Conservation (phyloP, 2,888 invertebrate genomes). For the Lacanobia oleracea region DNA sequence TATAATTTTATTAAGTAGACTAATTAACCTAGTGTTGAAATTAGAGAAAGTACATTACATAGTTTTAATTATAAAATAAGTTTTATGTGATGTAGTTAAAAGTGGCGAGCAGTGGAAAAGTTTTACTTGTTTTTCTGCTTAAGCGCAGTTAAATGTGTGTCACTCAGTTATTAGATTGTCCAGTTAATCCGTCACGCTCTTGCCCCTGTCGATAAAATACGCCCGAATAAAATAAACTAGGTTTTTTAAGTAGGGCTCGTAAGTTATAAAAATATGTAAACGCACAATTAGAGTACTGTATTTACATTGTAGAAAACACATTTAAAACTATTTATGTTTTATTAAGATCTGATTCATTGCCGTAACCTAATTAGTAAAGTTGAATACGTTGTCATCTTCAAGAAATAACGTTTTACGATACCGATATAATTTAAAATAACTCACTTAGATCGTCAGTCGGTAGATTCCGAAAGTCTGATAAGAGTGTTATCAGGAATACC, state of each 20-base stretch:
- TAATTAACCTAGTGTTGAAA: constrained; percentile 24
- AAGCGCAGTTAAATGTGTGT: constrained; percentile 28
- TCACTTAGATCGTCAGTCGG: constrained; percentile 21
- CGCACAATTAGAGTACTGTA: background rate
- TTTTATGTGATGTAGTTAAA: constrained; percentile 6
- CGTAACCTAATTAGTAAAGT: constrained; percentile 1
- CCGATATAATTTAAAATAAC: constrained; percentile 17
- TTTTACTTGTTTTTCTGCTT: constrained; percentile 8
- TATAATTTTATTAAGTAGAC: background rate
- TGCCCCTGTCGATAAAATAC: constrained; percentile 30
- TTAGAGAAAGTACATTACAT: constrained; percentile 44
- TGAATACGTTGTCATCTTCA: background rate
- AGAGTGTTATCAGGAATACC: constrained; percentile 28
- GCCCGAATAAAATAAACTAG: background rate
- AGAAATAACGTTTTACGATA: background rate
- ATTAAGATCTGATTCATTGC: constrained; percentile 42
- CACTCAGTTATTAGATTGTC: constrained; percentile 33
- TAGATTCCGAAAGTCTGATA: constrained; percentile 40
- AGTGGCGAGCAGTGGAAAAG: constrained; percentile 1
- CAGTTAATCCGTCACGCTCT: constrained; percentile 43
- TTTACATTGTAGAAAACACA: constrained; percentile 2
- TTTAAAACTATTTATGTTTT: background rate
- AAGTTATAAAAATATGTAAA: constrained; percentile 4
- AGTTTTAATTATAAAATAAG: constrained; percentile 15
- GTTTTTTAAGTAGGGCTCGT: constrained; percentile 2